These are phyloP conservation scores for Corynorhinus townsendii DNA, from an alignment of 2,113 vertebrate genomes.

Conservation along the genomic window DNA sequence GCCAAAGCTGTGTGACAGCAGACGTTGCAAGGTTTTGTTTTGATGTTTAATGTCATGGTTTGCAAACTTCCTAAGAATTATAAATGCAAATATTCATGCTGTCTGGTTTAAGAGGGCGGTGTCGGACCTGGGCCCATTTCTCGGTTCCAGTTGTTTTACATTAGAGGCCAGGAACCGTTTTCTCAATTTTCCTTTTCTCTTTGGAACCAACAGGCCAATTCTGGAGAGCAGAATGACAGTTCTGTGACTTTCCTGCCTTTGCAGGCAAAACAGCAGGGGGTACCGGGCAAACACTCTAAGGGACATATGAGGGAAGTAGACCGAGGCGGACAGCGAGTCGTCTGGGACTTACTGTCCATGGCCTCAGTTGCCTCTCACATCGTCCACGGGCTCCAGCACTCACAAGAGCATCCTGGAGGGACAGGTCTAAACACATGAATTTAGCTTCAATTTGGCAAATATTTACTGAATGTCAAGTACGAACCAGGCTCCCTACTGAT, in stretches of 20 bases:
- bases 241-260: not conserved
- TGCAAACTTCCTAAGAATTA: slow-evolving; percentile 50
- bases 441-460: not conserved
- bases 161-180: slow-evolving; percentile 29
- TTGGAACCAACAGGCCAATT: not conserved
- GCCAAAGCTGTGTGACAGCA: not conserved
- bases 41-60: slow-evolving; percentile 31
- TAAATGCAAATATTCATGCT: not conserved
- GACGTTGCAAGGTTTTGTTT: slow-evolving; percentile 3
- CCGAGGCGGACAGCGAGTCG: not conserved
- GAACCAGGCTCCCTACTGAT: not conserved
- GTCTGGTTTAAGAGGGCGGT: slow-evolving; percentile 6
- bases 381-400: not conserved
- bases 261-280: not conserved
- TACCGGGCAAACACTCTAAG: too few relatives aligned
- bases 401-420: not conserved
- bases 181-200: slow-evolving; percentile 26
- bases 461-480: not conserved
- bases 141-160: slow-evolving; percentile 53
- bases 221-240: not conserved
- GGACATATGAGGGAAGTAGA: not conserved
- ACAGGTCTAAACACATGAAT: not conserved
- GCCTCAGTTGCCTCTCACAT: not conserved
- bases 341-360: not conserved
- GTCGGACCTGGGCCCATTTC: slow-evolving; percentile 23